A percentile compares a stretch with the other conserved stretches of the same genome.
phyloP scores from a whole-genome alignment of 2,113 vertebrate genomes.

The Clarias magur region DNA sequence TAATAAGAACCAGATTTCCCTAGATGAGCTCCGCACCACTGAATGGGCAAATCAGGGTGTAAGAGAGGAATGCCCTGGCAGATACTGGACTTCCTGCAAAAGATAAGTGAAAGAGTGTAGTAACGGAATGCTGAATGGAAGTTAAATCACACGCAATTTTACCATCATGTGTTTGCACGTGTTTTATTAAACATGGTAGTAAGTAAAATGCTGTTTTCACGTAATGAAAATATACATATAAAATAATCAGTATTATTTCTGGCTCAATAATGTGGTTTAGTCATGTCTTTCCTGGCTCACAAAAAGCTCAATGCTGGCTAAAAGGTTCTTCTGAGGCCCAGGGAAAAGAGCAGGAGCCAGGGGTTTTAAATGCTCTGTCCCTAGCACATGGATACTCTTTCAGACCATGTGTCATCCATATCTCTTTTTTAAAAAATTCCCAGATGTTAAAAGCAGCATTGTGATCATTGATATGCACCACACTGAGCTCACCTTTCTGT shows the following conservation, averaged over 20 bases:
- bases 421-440: conserved; percentile 35
- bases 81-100: conserved; percentile 59
- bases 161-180: neutral
- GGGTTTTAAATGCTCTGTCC: conserved; percentile 18
- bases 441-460: conserved; percentile 22
- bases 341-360: conserved; percentile 17
- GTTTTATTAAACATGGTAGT: neutral
- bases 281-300: conserved; percentile 39
- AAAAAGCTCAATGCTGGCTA: conserved; percentile 17
- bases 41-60: conserved; percentile 65
- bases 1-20: conserved; percentile 72
- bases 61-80: conserved; percentile 65
- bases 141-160: conserved; percentile 7
- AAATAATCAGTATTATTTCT: conserved; percentile 6
- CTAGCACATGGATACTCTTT: conserved; percentile 1
- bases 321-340: conserved; percentile 14
- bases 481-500: conserved; percentile 49
- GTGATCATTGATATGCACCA: neutral
- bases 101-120: conserved; percentile 46
- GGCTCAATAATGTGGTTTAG: conserved; percentile 7
- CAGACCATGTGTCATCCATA: conserved; percentile 37
- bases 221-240: neutral
- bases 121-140: conserved; percentile 24
- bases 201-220: neutral
- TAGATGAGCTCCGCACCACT: conserved; percentile 60